Base-by-base conservation (phyloP, 2,888 invertebrate species). In the Tenthredo distinguenda region DNA sequence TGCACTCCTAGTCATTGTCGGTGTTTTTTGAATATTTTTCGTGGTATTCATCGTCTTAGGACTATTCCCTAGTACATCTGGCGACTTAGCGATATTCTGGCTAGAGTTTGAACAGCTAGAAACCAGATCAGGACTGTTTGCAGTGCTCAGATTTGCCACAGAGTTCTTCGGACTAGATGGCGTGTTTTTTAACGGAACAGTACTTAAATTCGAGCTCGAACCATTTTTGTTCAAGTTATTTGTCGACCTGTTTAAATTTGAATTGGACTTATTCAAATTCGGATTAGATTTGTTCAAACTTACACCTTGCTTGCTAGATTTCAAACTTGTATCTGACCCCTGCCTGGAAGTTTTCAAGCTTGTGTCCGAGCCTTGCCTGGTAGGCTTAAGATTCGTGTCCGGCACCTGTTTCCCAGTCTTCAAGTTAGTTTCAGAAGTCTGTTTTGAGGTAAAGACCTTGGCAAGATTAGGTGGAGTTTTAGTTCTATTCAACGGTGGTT, bases 51-150 rank as follows among this genome's bases (percentile, higher is more conserved):
- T 90, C 9, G 82, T 72, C n/a, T 71, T 86, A 77, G 47, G 76
- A 65, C 85, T 87, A 74, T 82, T 86, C 3, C 92, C 92, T 10
- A 94, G 87, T 5, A 94, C 93, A 87, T 94, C 94, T 50, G 94
- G 94, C 7, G 96, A 95, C 92, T 96, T 96, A 0, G 94, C 93
- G 40, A 88, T 88, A 58, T 88, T 91, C 18, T 91, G 89, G 85
- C 89, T 90, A 5, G 89, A 87, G 81, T 88, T 93, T 0, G 95
- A 95, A 91, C 97, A 97, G 90, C 96, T 96, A 0, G 96, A 96
- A 4, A 97, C 96, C 47, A 97, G 92, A 91, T 97, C 97, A 0
- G 97, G 97, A 91, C 96, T 96, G 89, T 96, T 96, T 55, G 92
- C 86, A 90, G 92, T 94, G 89, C 94, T 94, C 4, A 93, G 92